These are phyloP conservation scores for Campoletis raptor DNA, from an alignment of 2,888 invertebrate species.

Conservation along the genomic window DNA sequence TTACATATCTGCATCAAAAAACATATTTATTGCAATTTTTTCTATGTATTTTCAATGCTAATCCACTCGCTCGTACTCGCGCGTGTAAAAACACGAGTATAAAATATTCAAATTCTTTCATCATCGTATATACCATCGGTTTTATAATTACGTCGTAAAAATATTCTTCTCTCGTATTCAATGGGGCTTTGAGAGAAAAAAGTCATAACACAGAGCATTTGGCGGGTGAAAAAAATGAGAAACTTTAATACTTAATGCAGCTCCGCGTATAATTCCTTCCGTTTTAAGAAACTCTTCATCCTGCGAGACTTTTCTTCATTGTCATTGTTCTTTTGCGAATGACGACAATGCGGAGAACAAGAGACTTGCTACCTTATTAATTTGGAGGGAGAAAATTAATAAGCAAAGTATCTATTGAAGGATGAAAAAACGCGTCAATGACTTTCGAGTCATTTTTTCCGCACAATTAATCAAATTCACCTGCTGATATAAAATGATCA, in stretches of 20 bases:
- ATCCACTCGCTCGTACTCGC: not conserved
- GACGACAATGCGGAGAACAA: not conserved
- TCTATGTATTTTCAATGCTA: slow-evolving; percentile 38
- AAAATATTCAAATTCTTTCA: slow-evolving; percentile 34
- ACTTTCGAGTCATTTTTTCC: not conserved
- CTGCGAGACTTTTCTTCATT: slow-evolving; percentile 14
- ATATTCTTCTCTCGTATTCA: slow-evolving; percentile 41
- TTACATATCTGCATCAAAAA: no score
- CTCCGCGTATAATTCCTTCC: slow-evolving; percentile 45
- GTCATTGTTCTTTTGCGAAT: not conserved
- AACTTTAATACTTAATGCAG: slow-evolving; percentile 56
- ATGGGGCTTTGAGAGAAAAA: slow-evolving; percentile 14
- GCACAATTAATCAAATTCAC: not conserved
- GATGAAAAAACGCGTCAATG: not conserved
- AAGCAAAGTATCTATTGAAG: not conserved
- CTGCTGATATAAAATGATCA: not conserved
- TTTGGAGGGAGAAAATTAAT: not conserved
- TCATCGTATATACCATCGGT: not conserved
- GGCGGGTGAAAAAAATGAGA: slow-evolving; percentile 12
- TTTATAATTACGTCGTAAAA: slow-evolving; percentile 61
- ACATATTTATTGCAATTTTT: slow-evolving; percentile 19
- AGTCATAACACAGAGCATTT: not conserved
- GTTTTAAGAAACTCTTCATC: slow-evolving; percentile 9
- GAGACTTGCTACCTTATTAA: not conserved
- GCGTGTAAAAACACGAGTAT: slow-evolving; percentile 8